Evolutionary conservation across 2,888 invertebrate species (phyloP).

Genomic region (Caprella mutica): DNA sequence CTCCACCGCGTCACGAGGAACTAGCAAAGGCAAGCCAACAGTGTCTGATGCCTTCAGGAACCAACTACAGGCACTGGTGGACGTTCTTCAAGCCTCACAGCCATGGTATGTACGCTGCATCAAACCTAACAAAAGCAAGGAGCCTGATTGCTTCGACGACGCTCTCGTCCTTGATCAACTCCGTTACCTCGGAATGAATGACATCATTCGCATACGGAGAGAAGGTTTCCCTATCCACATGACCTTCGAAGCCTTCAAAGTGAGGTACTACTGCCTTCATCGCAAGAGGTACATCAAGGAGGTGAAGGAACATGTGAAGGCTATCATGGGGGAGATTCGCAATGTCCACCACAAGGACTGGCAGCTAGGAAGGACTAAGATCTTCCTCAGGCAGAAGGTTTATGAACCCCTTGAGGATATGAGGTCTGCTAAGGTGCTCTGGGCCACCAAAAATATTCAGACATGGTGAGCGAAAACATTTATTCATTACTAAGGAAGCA

Average conservation of each 20-base stretch:
- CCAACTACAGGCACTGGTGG: slow-evolving; percentile 75
- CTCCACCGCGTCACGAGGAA: slow-evolving; percentile 60
- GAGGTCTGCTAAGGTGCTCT: slow-evolving; percentile 55
- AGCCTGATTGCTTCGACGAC: slow-evolving; percentile 64
- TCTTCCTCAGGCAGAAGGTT: slow-evolving; percentile 68
- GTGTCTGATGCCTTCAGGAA: slow-evolving; percentile 80
- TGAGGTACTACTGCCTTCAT: slow-evolving; percentile 62
- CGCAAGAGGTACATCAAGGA: slow-evolving; percentile 38
- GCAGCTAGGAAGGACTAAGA: slow-evolving; percentile 75
- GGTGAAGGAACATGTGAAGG: slow-evolving; percentile 40
- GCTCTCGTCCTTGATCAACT: slow-evolving; percentile 73
- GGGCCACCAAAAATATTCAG: slow-evolving; percentile 62
- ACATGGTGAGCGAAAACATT: slow-evolving; percentile 42
- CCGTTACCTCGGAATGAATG: slow-evolving; percentile 81
- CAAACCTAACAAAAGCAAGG: slow-evolving; percentile 77
- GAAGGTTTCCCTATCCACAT: slow-evolving; percentile 83
- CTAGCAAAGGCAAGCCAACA: slow-evolving; percentile 76
- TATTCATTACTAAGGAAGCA: too few relatives aligned
- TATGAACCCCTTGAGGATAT: slow-evolving; percentile 74
- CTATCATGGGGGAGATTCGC: slow-evolving; percentile 50
- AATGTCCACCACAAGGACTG: slow-evolving; percentile 63
- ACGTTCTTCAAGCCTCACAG: slow-evolving; percentile 75
- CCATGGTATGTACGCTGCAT: slow-evolving; percentile 90
- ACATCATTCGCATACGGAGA: slow-evolving; percentile 77
- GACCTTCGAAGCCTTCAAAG: slow-evolving; percentile 60